These are phyloP conservation scores for Riparia riparia DNA, from an alignment of 2,113 vertebrate species.

Conservation along the genomic window DNA sequence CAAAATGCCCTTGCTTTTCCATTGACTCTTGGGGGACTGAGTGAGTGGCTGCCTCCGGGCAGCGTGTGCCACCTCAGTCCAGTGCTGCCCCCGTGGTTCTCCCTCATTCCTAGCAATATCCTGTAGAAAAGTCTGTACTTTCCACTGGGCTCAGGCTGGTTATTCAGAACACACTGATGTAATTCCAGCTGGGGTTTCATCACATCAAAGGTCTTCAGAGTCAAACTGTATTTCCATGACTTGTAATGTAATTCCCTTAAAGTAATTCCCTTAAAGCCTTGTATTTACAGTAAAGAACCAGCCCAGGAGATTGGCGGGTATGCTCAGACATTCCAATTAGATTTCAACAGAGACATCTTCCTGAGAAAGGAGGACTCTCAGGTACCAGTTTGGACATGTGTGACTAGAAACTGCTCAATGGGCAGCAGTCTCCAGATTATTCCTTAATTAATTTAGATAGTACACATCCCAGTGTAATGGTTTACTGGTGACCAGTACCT, in stretches of 20 bases:
- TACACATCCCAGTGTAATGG: background rate
- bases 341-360: background rate
- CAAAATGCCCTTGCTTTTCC: background rate
- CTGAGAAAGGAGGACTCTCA: background rate
- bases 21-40: background rate
- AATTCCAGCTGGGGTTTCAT: background rate
- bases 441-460: background rate
- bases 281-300: background rate
- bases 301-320: background rate
- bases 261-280: background rate
- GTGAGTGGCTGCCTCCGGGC: background rate
- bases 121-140: background rate
- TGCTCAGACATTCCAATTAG: accelerated
- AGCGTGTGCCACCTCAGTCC: background rate
- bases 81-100: background rate
- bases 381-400: background rate
- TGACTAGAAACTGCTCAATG: background rate
- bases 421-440: background rate
- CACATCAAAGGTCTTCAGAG: background rate
- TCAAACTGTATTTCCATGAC: background rate
- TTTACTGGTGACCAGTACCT: background rate
- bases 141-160: background rate
- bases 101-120: background rate
- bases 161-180: background rate
- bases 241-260: background rate